phyloP scores from a whole-genome alignment of 2,113 vertebrate species.

The Percina caprodes region DNA sequence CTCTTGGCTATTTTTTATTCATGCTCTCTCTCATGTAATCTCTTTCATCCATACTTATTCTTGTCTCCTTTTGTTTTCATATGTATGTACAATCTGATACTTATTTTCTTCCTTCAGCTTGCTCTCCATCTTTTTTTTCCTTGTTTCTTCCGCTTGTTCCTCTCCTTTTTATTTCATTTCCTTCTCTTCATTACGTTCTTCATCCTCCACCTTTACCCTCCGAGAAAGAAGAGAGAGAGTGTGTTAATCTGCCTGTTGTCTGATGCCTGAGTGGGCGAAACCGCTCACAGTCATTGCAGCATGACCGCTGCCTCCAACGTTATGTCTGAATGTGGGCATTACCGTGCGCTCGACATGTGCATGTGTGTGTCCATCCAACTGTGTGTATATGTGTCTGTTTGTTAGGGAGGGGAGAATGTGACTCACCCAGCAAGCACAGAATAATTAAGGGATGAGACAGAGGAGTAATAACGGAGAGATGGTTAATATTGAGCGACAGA shows the following conservation, averaged over 20 bases:
- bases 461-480: conserved; percentile 67
- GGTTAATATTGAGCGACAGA: conserved; percentile 78
- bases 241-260: conserved; percentile 72
- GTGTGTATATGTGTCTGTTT: conserved; percentile 19
- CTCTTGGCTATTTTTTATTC: conserved; percentile 8
- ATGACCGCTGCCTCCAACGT: conserved; percentile 47
- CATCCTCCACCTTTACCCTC: conserved; percentile 60
- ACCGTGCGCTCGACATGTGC: background rate
- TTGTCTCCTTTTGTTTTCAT: background rate
- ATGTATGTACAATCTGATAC: background rate
- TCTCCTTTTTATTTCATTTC: conserved; percentile 16
- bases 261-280: conserved; percentile 74
- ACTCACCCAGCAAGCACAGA: conserved; percentile 59
- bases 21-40: background rate
- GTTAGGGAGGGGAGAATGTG: conserved; percentile 28
- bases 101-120: background rate
- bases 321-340: conserved; percentile 47
- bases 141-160: background rate
- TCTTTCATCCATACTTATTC: conserved; percentile 10
- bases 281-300: conserved; percentile 64
- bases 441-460: conserved; percentile 62
- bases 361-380: background rate
- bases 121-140: background rate
- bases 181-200: conserved; percentile 44
- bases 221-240: conserved; percentile 31